phyloP scores from a whole-genome alignment of 2,113 vertebrate species.

The Scalopus aquaticus region DNA sequence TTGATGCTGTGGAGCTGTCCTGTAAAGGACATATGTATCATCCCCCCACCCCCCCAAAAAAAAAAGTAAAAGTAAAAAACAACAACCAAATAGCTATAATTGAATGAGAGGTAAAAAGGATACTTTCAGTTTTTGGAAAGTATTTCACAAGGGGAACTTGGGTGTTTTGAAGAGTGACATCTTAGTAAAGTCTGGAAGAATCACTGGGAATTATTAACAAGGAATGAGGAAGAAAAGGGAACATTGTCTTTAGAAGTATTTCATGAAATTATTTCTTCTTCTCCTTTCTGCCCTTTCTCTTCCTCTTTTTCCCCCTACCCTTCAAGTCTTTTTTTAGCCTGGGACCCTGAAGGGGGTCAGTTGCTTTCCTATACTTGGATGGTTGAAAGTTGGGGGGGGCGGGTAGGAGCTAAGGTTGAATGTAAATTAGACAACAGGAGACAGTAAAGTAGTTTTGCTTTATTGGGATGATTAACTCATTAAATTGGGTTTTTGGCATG shows the following conservation, averaged over 20 bases:
- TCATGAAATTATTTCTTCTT: not conserved
- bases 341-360: not conserved
- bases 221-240: not conserved
- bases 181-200: not conserved
- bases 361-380: constrained; percentile 5
- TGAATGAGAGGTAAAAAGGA: not conserved
- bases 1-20: not conserved
- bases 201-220: not conserved
- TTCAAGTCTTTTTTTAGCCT: not conserved
- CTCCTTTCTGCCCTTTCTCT: not conserved
- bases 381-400: not conserved
- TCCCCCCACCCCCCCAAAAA: not conserved
- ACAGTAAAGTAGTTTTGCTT: not conserved
- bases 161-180: not conserved
- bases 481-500: not conserved
- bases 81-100: not conserved
- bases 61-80: not conserved
- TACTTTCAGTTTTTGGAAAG: not conserved
- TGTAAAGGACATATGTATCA: not conserved
- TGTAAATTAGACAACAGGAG: not conserved
- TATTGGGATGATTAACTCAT: not conserved
- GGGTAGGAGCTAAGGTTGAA: not conserved
- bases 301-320: not conserved
- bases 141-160: not conserved
- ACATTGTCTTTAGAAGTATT: not conserved